Conservation (phyloP, 2,888 invertebrate species). For the Apotomis capreana region DNA sequence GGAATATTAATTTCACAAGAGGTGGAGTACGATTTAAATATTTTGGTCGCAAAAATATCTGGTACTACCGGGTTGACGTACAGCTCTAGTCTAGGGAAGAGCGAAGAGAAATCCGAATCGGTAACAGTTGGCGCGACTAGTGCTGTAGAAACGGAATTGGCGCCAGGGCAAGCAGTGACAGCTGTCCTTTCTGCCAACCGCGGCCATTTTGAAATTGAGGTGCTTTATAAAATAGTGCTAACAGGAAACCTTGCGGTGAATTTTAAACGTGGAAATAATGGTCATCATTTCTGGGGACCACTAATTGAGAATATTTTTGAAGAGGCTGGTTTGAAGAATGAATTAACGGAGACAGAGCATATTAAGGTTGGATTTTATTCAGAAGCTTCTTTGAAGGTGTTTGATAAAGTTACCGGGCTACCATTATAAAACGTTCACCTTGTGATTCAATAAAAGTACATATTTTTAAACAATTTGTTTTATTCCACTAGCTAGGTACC, state of each 20-base stretch:
- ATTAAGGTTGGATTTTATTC: constrained; percentile 63
- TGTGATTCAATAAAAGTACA: neutral
- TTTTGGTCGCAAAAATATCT: constrained; percentile 59
- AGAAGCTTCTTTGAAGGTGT: constrained; percentile 65
- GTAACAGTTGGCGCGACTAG: constrained; percentile 63
- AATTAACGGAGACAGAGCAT: constrained; percentile 53
- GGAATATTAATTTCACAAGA: constrained; percentile 63
- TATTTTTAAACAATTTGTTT: neutral
- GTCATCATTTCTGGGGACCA: constrained; percentile 70
- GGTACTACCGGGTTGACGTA: constrained; percentile 63
- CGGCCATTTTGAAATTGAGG: constrained; percentile 63
- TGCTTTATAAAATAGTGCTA: constrained; percentile 58
- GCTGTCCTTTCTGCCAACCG: constrained; percentile 65
- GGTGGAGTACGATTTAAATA: constrained; percentile 64
- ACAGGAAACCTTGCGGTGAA: constrained; percentile 69
- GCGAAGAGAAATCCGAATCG: constrained; percentile 64
- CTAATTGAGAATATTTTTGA: constrained; percentile 59
- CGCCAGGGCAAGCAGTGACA: constrained; percentile 63
- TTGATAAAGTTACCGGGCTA: constrained; percentile 59
- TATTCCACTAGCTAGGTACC: neutral
- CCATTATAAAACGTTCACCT: constrained; percentile 49
- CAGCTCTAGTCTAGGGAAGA: constrained; percentile 62
- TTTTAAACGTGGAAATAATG: constrained; percentile 55
- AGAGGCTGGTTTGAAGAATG: constrained; percentile 57
- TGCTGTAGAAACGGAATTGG: constrained; percentile 64